Evolutionary conservation across 1,140 invertebrate genomes (phyloP), one percentile per base, ranked within the genome.

Genomic region (Drosophila rufa): DNA sequence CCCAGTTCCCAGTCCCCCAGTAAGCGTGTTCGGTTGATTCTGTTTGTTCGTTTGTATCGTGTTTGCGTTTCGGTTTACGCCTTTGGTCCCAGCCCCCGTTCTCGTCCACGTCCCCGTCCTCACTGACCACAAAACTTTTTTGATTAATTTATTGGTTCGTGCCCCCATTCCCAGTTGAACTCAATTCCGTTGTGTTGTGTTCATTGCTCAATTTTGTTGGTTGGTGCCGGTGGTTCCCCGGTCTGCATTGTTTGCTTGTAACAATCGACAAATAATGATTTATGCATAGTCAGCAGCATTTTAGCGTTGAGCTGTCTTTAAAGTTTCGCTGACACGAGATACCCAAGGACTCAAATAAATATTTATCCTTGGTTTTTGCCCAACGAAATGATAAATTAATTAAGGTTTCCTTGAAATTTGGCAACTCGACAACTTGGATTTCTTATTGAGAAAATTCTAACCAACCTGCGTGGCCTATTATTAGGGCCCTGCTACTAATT

Each of bases 241-340:
- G 33, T 11, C 38, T 57, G 53, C 47, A 45, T 62, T 79, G 67
- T 70, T 77, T 77, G 55, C 46, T 22, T 42, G 40, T 33, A 55
- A 70, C 61, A 75, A 71, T 79, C 53, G 75, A 53, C 46, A 78
- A 71, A 59, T 71, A 78, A 79, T 79, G 48, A 64, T 70, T 79
- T 70, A 78, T 79, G 75, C 59, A 78, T 68, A 22, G 64, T 68
- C 62, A 68, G 62, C 62, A 46, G 62, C 38, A 66, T 17, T 67
- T 68, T 36, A 36, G 38, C 59, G 38, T 65, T 46, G 17, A 22
- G 19, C 42, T 46, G 8, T 22, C 57, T 65, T 62, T 65, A 67
- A 67, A 65, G 33, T 40, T 61, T 47, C 4, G 7, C 15, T 19
- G 43, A 47, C 58, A 60, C 43, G 42, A 38, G 3, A 8, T 30